Evolutionary conservation across 2,797 vertebrate genomes (phyloP), one percentile per base, ranked within the genome.

Genomic region (Scolopax rusticola): DNA sequence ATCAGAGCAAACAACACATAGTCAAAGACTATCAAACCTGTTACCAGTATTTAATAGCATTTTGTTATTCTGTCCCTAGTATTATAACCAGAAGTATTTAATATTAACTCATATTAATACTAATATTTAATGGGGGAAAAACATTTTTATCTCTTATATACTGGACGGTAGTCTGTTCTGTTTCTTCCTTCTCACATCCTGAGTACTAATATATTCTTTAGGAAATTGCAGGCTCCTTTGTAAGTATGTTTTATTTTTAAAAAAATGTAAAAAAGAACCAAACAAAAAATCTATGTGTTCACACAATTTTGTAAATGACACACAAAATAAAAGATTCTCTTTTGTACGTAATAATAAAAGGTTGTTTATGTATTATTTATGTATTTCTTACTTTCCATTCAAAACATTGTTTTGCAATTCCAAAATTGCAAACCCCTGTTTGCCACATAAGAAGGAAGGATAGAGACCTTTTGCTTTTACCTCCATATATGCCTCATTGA

Each of bases 41-140:
- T 14, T 91, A 59, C 63, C 23, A 64, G 12, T 30, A 47, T 28
- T 47, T 78, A 68, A 76, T 11, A 12, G 1, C 68, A 25, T 28
- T 65, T 79, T 82, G 2, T 23, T 90, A 15, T 59, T 89, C 30
- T 82, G 21, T 32, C 14, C 14, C 5, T 43, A 6, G 2, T 30
- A 48, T 33, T 64, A 60, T 86, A 82, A 67, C 45, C 36, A 19
- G 36, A 54, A 53, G 4, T 6, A 32, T 30, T 30, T 28, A 51
- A 51, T 53, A 53, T 30, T 17, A 53, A 30, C 17, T 53, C 51
- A 53, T 53, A 30, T 30, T 53, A 18, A 53, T 40, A 3, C 3
- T 27, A 33, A 40, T 48, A 1, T 40, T 73, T 53, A 41, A 1
- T 1, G 24, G 4, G 8, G 2, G 3, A 1, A 4, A 4, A 47